Evolutionary conservation across 2,888 invertebrate species (phyloP).

Genomic region (Tiphia femorata): DNA sequence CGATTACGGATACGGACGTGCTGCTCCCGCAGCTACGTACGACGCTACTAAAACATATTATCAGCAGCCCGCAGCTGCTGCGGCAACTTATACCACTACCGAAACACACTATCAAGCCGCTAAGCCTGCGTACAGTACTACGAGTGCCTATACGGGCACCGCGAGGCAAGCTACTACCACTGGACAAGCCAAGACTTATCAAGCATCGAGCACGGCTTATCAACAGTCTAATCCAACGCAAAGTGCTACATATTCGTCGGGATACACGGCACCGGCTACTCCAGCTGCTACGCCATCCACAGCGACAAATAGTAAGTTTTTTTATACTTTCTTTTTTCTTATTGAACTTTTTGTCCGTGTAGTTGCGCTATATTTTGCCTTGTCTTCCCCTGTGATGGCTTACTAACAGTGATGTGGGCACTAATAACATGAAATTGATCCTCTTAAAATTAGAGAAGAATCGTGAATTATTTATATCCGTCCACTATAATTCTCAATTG

Average conservation of each 20-base stretch:
- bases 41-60: constrained; percentile 88
- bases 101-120: constrained; percentile 76
- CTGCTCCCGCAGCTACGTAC: constrained; percentile 77
- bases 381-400: constrained; percentile 21
- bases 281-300: constrained; percentile 64
- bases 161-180: constrained; percentile 69
- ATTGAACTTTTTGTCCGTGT: constrained; percentile 2
- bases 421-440: constrained; percentile 60
- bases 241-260: constrained; percentile 64
- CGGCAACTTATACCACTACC: constrained; percentile 76
- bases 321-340: no score
- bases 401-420: constrained; percentile 40
- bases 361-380: constrained; percentile 20
- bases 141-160: constrained; percentile 78
- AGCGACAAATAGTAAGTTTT: constrained; percentile 65
- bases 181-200: constrained; percentile 69
- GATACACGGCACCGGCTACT: constrained; percentile 66
- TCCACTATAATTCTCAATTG: neutral
- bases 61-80: constrained; percentile 83
- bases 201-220: constrained; percentile 65
- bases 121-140: constrained; percentile 80
- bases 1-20: constrained; percentile 79
- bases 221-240: constrained; percentile 66
- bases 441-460: constrained; percentile 39
- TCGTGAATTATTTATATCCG: neutral